A percentile compares a stretch with the other conserved stretches of the same genome.
These are phyloP conservation scores for Caenorhabditis remanei DNA, from an alignment of 1,140 invertebrate genomes.

Conservation along the genomic window DNA sequence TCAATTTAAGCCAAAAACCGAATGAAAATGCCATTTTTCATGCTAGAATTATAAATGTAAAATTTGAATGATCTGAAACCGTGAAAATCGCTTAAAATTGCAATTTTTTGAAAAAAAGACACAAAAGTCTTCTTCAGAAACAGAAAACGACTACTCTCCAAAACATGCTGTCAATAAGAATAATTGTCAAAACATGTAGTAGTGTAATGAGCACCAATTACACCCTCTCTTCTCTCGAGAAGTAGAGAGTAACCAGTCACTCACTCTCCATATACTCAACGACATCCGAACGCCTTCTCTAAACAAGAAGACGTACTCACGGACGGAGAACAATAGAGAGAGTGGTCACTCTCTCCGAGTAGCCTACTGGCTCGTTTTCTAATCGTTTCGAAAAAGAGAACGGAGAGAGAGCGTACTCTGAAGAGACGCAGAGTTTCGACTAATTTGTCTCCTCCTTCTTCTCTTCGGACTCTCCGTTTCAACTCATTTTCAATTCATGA, in stretches of 20 bases:
- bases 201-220: constrained; percentile 6
- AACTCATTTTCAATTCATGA: not conserved
- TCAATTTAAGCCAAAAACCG: too few relatives aligned
- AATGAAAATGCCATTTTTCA: too few relatives aligned
- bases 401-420: not conserved
- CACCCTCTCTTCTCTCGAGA: not conserved
- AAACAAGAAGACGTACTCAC: not conserved
- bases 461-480: not conserved
- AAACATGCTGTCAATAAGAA: not conserved
- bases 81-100: too few relatives aligned
- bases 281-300: not conserved
- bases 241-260: not conserved
- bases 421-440: not conserved
- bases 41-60: too few relatives aligned
- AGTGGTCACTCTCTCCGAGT: not conserved
- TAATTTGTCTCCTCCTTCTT: constrained; percentile 12
- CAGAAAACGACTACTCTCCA: too few relatives aligned
- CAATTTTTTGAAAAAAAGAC: too few relatives aligned
- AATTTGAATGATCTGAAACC: too few relatives aligned
- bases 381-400: constrained; percentile 1
- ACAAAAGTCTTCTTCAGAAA: too few relatives aligned
- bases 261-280: not conserved
- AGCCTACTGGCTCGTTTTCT: constrained; percentile 1
- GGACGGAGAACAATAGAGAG: not conserved
- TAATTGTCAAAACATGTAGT: not conserved